A percentile compares a stretch with the other conserved stretches of the same genome.
These are phyloP conservation scores for Pararge aegeria DNA, from an alignment of 1,140 invertebrate genomes.

Conservation along the genomic window DNA sequence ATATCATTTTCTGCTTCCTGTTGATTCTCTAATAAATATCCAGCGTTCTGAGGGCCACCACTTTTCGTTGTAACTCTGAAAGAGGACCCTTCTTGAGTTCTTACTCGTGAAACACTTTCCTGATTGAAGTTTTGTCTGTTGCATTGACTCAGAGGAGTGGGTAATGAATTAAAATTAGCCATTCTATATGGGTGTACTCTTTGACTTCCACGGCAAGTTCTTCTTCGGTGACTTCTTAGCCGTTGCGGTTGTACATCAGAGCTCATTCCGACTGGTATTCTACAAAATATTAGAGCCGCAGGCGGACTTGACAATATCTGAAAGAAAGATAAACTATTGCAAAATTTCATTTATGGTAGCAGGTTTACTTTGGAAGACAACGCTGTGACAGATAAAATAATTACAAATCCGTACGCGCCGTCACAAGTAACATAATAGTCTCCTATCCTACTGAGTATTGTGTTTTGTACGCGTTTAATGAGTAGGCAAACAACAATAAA, in stretches of 20 bases:
- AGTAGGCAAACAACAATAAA: too few species aligned
- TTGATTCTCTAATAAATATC: neutral
- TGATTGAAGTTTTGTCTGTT: neutral
- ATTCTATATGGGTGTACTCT: neutral
- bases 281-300: neutral
- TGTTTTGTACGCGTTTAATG: too few species aligned
- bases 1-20: neutral
- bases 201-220: neutral
- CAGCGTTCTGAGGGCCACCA: neutral
- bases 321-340: neutral
- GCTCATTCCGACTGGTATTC: constrained; percentile 15
- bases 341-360: too few species aligned
- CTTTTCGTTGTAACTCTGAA: neutral
- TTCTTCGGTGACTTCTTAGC: constrained; percentile 12
- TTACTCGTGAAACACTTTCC: neutral
- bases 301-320: neutral
- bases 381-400: too few species aligned
- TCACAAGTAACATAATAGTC: too few species aligned
- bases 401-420: too few species aligned
- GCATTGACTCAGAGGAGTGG: neutral
- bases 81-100: constrained; percentile 2
- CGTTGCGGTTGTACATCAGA: constrained; percentile 10
- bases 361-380: too few species aligned
- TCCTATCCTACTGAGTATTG: too few species aligned
- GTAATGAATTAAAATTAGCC: neutral